Evolutionary conservation across 2,113 vertebrate species (phyloP).

Genomic region (Colaptes auratus): DNA sequence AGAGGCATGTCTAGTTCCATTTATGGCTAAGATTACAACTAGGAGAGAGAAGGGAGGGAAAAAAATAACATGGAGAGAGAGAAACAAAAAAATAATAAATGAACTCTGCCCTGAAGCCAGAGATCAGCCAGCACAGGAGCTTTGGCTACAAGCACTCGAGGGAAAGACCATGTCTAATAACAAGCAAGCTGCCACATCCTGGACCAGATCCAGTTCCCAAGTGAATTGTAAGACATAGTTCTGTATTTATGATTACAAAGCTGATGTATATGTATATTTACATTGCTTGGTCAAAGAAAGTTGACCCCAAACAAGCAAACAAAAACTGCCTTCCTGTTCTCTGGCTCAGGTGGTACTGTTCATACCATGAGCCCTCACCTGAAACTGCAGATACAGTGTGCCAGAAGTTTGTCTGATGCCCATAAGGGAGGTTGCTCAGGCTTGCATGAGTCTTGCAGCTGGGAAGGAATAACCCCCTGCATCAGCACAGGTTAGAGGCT

Average conservation of each 20-base stretch:
- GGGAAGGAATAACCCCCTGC: no score
- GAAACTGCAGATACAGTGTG: neutral
- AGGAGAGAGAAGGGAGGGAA: neutral
- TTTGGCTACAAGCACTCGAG: neutral
- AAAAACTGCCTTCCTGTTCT: neutral
- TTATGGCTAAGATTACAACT: neutral
- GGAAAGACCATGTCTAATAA: neutral
- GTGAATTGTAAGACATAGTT: neutral
- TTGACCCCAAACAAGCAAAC: neutral
- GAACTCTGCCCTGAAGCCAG: neutral
- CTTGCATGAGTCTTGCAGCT: neutral
- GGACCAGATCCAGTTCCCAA: neutral
- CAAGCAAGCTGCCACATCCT: constrained; percentile 21
- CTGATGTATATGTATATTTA: neutral
- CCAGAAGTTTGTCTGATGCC: neutral
- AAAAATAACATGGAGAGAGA: neutral
- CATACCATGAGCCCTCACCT: neutral
- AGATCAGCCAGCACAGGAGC: constrained; percentile 43
- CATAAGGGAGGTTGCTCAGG: neutral
- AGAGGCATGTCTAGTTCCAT: neutral
- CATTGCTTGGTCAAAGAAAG: neutral
- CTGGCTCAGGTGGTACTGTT: neutral
- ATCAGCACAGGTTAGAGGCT: no score
- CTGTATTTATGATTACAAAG: neutral
- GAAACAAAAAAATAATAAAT: neutral